Percentiles rank a stretch among this genome's conserved stretches.
Evolutionary conservation across 1,140 invertebrate genomes (phyloP).

Genomic region (Drosophila tropicalis): DNA sequence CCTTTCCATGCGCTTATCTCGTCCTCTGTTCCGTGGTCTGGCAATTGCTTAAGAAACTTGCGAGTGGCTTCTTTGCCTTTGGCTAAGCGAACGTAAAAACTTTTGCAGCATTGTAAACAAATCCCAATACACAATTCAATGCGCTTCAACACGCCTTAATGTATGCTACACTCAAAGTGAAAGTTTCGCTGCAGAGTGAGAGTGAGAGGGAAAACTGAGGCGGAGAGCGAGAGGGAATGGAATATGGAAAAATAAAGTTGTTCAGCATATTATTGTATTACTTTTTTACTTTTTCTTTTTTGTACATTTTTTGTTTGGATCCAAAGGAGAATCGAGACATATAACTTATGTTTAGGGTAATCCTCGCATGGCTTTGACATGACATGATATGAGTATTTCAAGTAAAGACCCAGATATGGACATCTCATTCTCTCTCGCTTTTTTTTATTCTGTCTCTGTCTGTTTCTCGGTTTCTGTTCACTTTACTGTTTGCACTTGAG

Average conservation of each 20-base stretch:
- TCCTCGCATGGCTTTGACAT: conserved; percentile 47
- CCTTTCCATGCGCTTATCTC: too few species aligned
- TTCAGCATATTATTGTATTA: conserved; percentile 76
- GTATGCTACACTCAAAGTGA: conserved; percentile 61
- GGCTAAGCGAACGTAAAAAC: conserved; percentile 80
- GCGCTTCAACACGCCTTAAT: conserved; percentile 80
- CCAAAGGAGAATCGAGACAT: conserved; percentile 25
- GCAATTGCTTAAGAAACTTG: conserved; percentile 78
- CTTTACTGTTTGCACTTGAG: conserved; percentile 56
- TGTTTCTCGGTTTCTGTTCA: conserved; percentile 22
- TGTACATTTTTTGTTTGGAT: background rate
- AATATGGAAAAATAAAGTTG: conserved; percentile 45
- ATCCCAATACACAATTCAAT: conserved; percentile 81
- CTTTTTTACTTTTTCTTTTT: conserved; percentile 34
- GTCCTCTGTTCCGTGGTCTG: conserved; percentile 16
- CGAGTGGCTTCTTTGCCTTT: conserved; percentile 63
- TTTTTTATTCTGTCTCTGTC: background rate
- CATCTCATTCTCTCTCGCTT: conserved; percentile 21
- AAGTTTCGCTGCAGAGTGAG: conserved; percentile 32
- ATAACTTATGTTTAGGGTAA: conserved; percentile 48
- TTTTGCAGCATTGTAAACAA: conserved; percentile 80
- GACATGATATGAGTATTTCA: conserved; percentile 50
- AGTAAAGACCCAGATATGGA: conserved; percentile 37
- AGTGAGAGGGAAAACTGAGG: background rate
- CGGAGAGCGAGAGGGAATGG: conserved; percentile 13